These are phyloP conservation scores for Vireo griseus DNA, from an alignment of 2,797 vertebrate genomes.

Conservation along the genomic window DNA sequence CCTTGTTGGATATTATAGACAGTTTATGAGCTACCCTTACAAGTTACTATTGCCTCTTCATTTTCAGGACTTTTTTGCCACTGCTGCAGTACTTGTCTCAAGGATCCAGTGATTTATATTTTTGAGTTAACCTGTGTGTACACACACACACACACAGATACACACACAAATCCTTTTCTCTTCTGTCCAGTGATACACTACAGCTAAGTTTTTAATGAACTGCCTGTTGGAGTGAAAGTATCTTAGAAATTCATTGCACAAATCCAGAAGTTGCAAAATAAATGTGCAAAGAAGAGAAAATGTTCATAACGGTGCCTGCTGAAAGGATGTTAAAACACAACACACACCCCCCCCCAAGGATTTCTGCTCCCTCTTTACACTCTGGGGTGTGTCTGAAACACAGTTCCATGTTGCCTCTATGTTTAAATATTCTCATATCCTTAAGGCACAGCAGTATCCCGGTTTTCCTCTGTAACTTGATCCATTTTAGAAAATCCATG, in stretches of 20 bases:
- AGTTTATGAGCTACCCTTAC: background rate
- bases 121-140: background rate
- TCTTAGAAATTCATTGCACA: background rate
- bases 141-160: no score
- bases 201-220: background rate
- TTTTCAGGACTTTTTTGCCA: background rate
- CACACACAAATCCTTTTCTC: background rate
- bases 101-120: background rate
- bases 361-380: background rate
- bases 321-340: background rate
- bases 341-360: fast-evolving
- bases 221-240: background rate
- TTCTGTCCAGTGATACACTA: background rate
- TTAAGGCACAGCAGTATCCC: background rate
- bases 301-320: background rate
- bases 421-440: background rate
- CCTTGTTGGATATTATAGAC: background rate
- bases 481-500: background rate
- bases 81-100: background rate
- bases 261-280: background rate
- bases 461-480: background rate
- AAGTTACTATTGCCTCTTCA: background rate
- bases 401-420: background rate
- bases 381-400: background rate
- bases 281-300: background rate